phyloP scores from a whole-genome alignment of 2,797 vertebrate genomes.

The Tiaroga cobitis region DNA sequence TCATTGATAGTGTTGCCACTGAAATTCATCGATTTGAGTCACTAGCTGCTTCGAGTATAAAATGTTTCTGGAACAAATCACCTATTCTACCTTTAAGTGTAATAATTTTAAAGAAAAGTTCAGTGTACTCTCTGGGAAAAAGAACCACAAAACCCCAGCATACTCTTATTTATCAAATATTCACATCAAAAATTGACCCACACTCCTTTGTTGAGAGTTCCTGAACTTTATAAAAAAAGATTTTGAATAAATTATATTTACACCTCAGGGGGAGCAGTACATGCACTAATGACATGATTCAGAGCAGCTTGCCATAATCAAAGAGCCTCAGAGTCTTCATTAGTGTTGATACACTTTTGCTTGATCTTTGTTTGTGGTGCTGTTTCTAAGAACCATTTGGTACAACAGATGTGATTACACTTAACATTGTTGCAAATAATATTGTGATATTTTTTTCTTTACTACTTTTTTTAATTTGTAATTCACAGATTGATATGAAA shows the following conservation, averaged over 20 bases:
- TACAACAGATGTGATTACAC: slow-evolving; percentile 14
- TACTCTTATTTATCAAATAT: background rate
- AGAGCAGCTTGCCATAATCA: slow-evolving; percentile 32
- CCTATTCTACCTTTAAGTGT: background rate
- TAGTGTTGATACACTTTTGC: slow-evolving; percentile 32
- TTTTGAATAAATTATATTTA: slow-evolving; percentile 24
- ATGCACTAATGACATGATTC: slow-evolving; percentile 13
- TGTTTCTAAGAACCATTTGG: slow-evolving; percentile 24
- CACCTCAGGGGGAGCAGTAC: background rate
- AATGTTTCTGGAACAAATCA: too few species aligned
- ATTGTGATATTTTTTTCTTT: background rate
- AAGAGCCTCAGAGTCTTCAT: slow-evolving; percentile 37
- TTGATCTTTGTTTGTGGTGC: slow-evolving; percentile 29
- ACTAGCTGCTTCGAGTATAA: too few species aligned
- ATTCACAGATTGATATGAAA: background rate
- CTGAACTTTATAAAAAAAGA: slow-evolving; percentile 27
- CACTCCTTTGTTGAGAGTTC: background rate
- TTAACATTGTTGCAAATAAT: background rate
- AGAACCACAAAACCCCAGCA: background rate
- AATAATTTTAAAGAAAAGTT: too few species aligned
- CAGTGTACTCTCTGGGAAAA: background rate
- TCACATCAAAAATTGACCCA: background rate
- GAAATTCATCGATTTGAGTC: too few species aligned
- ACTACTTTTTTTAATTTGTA: background rate
- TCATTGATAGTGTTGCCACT: too few species aligned